Conservation (phyloP, 2,888 invertebrate genomes). For the Cybosia mesomella region DNA sequence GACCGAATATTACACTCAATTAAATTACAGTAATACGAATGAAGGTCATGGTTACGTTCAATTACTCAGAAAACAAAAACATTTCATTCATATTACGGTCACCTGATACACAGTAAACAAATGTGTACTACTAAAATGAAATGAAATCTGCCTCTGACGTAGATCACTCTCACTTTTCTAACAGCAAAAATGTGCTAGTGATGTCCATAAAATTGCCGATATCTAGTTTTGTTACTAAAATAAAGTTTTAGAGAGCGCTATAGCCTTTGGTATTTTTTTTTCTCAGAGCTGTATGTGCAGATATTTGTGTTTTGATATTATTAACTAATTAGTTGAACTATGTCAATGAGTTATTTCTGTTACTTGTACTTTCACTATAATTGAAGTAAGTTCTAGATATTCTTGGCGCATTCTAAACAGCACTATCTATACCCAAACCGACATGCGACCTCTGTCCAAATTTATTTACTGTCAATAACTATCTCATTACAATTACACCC, state of each 20-base stretch:
- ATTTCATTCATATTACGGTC: not conserved
- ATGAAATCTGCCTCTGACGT: constrained; percentile 1
- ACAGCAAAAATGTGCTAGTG: constrained; percentile 5
- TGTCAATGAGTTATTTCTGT: too few relatives aligned
- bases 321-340: not conserved
- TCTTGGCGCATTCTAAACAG: too few relatives aligned
- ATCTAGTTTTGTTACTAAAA: not conserved
- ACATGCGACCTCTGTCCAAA: too few relatives aligned
- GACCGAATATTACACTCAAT: not conserved
- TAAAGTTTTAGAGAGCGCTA: not conserved
- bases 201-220: constrained; percentile 5
- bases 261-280: not conserved
- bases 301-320: not conserved
- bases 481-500: too few relatives aligned
- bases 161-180: not conserved
- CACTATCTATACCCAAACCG: too few relatives aligned
- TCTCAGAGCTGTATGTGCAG: not conserved
- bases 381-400: too few relatives aligned
- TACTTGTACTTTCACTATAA: too few relatives aligned
- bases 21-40: not conserved
- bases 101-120: not conserved
- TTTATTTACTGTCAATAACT: too few relatives aligned
- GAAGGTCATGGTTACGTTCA: not conserved
- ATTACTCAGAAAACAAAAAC: not conserved
- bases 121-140: constrained; percentile 13